A percentile compares a stretch with the other conserved stretches of the same genome.
Conservation (phyloP, 2,113 vertebrate genomes). For the Rutilus rutilus region DNA sequence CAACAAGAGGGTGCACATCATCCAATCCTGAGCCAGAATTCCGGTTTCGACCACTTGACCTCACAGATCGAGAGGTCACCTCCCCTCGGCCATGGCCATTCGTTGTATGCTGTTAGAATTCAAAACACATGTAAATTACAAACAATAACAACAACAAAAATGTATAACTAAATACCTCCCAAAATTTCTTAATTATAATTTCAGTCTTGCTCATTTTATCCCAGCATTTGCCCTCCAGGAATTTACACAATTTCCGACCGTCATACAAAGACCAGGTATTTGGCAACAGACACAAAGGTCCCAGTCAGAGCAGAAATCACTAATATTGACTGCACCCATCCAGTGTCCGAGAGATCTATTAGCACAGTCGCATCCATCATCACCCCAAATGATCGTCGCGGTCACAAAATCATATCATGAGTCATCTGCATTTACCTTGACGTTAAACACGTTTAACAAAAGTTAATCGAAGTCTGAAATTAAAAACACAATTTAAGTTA, state of each 20-base stretch:
- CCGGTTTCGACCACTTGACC: conserved; percentile 88
- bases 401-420: neutral
- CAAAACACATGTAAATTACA: neutral
- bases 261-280: neutral
- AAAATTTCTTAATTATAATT: neutral
- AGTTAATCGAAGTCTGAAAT: neutral
- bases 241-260: neutral
- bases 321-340: conserved; percentile 12
- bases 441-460: no score
- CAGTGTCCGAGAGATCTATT: neutral
- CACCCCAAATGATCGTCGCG: neutral
- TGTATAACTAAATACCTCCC: neutral
- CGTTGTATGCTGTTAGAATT: conserved; percentile 84
- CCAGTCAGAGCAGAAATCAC: neutral
- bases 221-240: neutral
- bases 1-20: conserved; percentile 89
- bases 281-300: neutral
- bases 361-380: neutral
- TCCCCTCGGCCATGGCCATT: conserved; percentile 90
- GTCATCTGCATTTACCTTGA: neutral
- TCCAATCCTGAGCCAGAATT: conserved; percentile 88
- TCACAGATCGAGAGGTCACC: conserved; percentile 81
- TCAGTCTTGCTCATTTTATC: neutral
- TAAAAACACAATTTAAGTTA: neutral
- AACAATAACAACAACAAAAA: neutral